phyloP scores from a whole-genome alignment of 1,140 invertebrate genomes.

The Saccostrea echinata region DNA sequence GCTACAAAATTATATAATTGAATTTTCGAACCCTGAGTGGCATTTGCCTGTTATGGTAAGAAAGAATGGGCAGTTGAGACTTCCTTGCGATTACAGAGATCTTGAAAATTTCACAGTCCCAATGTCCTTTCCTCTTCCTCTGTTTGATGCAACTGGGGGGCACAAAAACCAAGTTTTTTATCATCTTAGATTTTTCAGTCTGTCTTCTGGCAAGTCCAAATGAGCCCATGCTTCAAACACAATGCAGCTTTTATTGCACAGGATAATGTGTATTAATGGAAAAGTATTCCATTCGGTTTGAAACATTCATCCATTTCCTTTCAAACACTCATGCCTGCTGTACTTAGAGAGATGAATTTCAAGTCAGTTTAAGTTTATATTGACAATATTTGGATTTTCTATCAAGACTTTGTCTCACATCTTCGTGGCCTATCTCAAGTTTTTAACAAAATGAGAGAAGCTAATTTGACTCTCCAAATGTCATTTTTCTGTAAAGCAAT shows the following conservation, averaged over 20 bases:
- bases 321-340: constrained; percentile 40
- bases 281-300: constrained; percentile 52
- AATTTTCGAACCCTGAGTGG: constrained; percentile 51
- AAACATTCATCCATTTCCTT: neutral
- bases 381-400: constrained; percentile 56
- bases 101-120: constrained; percentile 47
- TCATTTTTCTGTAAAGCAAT: constrained; percentile 52
- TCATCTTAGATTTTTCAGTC: constrained; percentile 50
- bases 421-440: constrained; percentile 37
- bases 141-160: neutral
- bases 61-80: constrained; percentile 41
- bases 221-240: constrained; percentile 50
- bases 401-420: constrained; percentile 50
- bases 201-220: constrained; percentile 61
- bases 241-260: constrained; percentile 58
- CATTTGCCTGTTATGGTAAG: constrained; percentile 48
- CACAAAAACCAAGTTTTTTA: neutral
- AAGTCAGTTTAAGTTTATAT: constrained; percentile 53
- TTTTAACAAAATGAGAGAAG: constrained; percentile 47
- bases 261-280: constrained; percentile 37
- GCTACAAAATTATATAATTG: constrained; percentile 53
- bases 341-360: constrained; percentile 37
- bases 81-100: constrained; percentile 47
- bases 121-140: constrained; percentile 48
- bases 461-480: constrained; percentile 57